These are phyloP conservation scores for Dromas ardeola DNA, from an alignment of 2,113 vertebrate genomes.

Conservation along the genomic window DNA sequence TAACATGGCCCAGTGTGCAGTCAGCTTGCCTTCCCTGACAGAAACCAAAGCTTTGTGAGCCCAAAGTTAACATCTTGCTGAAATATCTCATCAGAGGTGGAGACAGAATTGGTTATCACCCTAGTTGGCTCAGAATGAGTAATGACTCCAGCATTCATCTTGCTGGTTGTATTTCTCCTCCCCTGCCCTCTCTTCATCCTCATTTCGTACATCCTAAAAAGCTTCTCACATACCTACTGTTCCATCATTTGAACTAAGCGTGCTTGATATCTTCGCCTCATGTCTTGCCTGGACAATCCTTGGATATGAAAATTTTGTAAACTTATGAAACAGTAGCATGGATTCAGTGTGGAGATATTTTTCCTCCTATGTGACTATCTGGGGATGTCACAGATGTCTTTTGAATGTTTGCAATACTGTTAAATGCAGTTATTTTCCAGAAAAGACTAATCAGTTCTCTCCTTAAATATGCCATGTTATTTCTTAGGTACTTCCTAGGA, in stretches of 20 bases:
- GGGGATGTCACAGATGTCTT: neutral
- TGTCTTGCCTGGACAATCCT: neutral
- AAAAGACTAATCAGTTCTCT: neutral
- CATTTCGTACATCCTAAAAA: neutral
- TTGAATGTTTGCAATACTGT: neutral
- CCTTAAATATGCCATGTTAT: neutral
- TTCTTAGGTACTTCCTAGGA: neutral
- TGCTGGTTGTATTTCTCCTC: neutral
- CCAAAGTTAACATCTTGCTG: neutral
- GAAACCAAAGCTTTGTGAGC: neutral
- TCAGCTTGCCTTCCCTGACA: neutral
- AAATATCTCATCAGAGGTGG: neutral
- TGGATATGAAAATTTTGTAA: neutral
- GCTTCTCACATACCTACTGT: neutral
- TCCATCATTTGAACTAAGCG: neutral
- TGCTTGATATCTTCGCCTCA: neutral
- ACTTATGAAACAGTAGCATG: neutral
- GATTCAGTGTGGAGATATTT: neutral
- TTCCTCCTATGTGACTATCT: neutral
- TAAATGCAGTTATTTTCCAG: neutral
- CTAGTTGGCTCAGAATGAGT: neutral
- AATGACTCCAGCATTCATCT: neutral
- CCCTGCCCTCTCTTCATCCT: neutral
- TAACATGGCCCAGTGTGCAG: neutral
- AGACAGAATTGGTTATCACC: neutral